Conservation (phyloP, 2,888 invertebrate genomes). For the Nemoura dubitans region DNA sequence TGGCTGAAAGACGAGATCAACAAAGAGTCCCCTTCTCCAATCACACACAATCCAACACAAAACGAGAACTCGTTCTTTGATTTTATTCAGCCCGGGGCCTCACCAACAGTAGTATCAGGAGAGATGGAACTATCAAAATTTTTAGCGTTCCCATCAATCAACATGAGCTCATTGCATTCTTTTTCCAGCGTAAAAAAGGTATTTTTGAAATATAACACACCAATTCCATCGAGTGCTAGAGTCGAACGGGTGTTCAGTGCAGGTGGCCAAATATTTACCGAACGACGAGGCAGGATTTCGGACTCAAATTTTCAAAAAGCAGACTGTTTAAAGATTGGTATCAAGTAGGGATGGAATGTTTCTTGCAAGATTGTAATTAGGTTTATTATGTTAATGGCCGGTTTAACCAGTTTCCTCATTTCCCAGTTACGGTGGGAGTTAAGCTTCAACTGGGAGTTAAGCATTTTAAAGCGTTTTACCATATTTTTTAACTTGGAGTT, state of each 20-base stretch:
- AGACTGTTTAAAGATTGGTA: not conserved
- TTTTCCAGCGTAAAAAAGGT: no score
- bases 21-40: not conserved
- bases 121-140: not conserved
- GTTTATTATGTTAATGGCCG: no score
- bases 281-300: not conserved
- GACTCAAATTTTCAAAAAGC: not conserved
- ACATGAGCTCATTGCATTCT: no score
- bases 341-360: not conserved
- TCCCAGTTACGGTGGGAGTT: no score
- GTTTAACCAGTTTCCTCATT: no score
- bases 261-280: not conserved
- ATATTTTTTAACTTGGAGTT: no score
- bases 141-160: not conserved
- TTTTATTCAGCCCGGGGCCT: not conserved
- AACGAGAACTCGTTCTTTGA: not conserved
- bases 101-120: not conserved
- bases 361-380: no score
- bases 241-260: constrained; percentile 16
- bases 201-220: no score
- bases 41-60: not conserved
- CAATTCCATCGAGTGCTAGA: not conserved
- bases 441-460: no score
- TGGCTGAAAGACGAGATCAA: not conserved
- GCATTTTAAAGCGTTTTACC: no score